Evolutionary conservation across 2,113 vertebrate species (phyloP).

Genomic region (Gopherus evgoodei): DNA sequence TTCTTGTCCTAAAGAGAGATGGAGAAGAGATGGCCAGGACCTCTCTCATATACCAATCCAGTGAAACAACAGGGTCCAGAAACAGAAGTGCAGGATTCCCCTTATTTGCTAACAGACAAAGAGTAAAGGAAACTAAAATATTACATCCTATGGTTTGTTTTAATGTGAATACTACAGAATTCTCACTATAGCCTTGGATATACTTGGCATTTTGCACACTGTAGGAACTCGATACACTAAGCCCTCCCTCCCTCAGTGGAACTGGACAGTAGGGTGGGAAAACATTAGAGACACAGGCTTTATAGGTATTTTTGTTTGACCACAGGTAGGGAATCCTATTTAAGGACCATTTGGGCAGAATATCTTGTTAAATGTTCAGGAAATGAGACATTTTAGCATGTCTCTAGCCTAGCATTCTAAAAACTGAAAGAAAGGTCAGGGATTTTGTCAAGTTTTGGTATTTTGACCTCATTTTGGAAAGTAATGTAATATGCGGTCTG

Average conservation of each 20-base stretch:
- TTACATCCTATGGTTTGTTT: background rate
- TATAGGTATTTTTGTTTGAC: background rate
- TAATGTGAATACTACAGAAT: background rate
- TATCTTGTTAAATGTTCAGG: background rate
- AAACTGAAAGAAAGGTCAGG: background rate
- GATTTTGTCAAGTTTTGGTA: background rate
- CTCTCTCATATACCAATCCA: background rate
- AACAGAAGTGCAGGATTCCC: conserved; percentile 2
- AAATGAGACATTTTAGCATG: background rate
- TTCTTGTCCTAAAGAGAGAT: background rate
- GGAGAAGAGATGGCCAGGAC: background rate
- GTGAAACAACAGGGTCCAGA: background rate
- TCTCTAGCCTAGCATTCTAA: background rate
- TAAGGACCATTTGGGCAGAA: background rate
- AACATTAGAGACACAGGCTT: background rate
- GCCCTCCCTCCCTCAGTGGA: background rate
- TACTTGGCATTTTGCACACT: background rate
- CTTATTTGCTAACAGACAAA: background rate
- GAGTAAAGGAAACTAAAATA: background rate
- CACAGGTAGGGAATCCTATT: background rate
- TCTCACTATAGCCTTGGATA: background rate
- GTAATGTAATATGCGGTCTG: background rate
- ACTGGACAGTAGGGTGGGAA: background rate
- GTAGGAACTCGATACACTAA: background rate
- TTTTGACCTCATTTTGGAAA: background rate